Evolutionary conservation across 2,113 vertebrate genomes (phyloP), one percentile per base, ranked within the genome.

Genomic region (Piprites chloris): DNA sequence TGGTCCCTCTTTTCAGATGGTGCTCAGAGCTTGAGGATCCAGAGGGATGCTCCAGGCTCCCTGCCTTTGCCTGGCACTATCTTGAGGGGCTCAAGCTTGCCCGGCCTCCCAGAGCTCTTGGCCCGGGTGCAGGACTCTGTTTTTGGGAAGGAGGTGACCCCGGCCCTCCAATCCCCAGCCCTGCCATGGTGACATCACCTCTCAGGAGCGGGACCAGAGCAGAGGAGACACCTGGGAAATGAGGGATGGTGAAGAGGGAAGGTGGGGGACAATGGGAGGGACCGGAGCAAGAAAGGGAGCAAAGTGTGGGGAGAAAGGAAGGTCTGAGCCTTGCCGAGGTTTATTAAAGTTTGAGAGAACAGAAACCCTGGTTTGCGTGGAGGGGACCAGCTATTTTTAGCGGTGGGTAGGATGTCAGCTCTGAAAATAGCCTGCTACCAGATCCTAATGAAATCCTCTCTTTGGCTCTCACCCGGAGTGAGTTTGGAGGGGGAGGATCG

Each of bases 381-480:
- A 97, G 96, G 97, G 96, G 91, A 95, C 41, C 9, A 9, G 75
- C 95, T 98, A 97, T 97, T 97, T 98, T 98, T 98, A 97, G 95
- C 88, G 17, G 9, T 93, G 97, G 97, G 96, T 98, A 98, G 96
- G 93, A 98, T 98, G 96, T 98, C 97, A 98, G 97, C 94, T 97
- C 95, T 97, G 95, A 97, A 98, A 98, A 98, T 97, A 98, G 98
- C 94, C 94, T 88, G 95, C 95, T 95, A 91, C 86, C 91, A 98
- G 94, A 97, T 96, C 91, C 88, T 88, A 95, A 97, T 97, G 96
- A 94, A 97, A 97, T 97, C 87, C 96, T 97, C 94, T 96, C 96
- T 77, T 85, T 92, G 96, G 87, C 95, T 98, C 94, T 98, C 95
- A 97, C 97, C 96, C 85, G 95, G 88, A 95, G 93, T 4, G 59